Evolutionary conservation across 2,888 invertebrate genomes (phyloP).

Genomic region (Zootermopsis nevadensis): DNA sequence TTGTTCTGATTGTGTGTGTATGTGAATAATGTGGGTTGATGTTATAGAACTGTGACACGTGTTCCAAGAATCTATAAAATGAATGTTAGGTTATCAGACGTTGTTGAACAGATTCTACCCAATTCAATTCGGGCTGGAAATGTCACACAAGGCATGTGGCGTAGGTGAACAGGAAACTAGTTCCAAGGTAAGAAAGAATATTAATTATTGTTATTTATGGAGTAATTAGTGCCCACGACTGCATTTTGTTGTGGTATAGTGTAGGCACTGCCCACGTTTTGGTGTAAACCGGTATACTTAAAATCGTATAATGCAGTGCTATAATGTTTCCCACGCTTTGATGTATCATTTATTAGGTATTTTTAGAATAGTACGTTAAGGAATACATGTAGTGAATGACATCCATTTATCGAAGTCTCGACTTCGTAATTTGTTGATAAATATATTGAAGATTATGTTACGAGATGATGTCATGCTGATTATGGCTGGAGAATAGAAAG

Average conservation of each 20-base stretch:
- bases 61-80: not conserved
- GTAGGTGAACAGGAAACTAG: slow-evolving; percentile 24
- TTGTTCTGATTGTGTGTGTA: not conserved
- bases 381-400: no score
- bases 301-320: not conserved
- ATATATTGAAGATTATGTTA: no score
- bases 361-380: no score
- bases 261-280: not conserved
- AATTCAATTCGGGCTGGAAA: not conserved
- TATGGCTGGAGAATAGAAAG: no score
- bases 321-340: no score
- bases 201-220: not conserved
- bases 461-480: no score
- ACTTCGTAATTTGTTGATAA: no score
- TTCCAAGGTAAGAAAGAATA: not conserved
- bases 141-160: not conserved
- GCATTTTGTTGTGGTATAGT: not conserved
- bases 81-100: not conserved
- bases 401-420: no score
- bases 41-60: not conserved
- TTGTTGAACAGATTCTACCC: not conserved
- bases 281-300: not conserved
- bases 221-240: not conserved
- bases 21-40: not conserved
- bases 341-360: no score